Percentiles rank a stretch among this genome's conserved stretches.
These are phyloP conservation scores for Synanthedon vespiformis DNA, from an alignment of 2,888 invertebrate species.

Conservation along the genomic window DNA sequence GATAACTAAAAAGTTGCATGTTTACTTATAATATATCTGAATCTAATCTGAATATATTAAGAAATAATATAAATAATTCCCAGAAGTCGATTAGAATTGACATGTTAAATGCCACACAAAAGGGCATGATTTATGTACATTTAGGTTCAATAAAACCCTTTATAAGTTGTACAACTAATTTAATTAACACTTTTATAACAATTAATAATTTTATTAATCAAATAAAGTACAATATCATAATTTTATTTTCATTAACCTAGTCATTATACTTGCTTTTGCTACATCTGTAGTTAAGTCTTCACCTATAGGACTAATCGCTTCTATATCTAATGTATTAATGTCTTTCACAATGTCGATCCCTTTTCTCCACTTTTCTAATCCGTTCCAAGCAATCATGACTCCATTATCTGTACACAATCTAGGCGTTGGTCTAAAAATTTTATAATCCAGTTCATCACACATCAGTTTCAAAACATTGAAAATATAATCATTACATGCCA, in stretches of 20 bases:
- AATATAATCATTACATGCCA: slow-evolving; percentile 92
- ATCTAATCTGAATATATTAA: too few species aligned
- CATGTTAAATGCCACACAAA: too few species aligned
- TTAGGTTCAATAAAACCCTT: too few species aligned
- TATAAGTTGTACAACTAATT: neutral
- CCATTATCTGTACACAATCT: slow-evolving; percentile 97
- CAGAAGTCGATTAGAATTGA: too few species aligned
- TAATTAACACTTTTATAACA: neutral
- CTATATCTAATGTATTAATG: slow-evolving; percentile 73
- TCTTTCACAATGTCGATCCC: slow-evolving; percentile 66
- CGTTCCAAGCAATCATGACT: slow-evolving; percentile 99
- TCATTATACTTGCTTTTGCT: slow-evolving; percentile 58
- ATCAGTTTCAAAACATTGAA: slow-evolving; percentile 76
- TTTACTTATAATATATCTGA: too few species aligned
- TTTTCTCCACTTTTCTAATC: slow-evolving; percentile 80
- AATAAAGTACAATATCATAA: slow-evolving; percentile 2
- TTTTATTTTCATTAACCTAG: slow-evolving; percentile 50
- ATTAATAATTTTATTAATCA: neutral
- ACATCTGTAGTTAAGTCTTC: slow-evolving; percentile 72
- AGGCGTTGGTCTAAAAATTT: slow-evolving; percentile 81
- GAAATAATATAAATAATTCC: too few species aligned
- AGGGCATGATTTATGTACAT: too few species aligned
- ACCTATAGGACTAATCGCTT: slow-evolving; percentile 75
- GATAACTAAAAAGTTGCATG: neutral
- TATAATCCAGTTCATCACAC: slow-evolving; percentile 75